Percentiles rank a stretch among this genome's conserved stretches.
These are phyloP conservation scores for Colistium nudipinnis DNA, from an alignment of 2,113 vertebrate species.

Conservation along the genomic window DNA sequence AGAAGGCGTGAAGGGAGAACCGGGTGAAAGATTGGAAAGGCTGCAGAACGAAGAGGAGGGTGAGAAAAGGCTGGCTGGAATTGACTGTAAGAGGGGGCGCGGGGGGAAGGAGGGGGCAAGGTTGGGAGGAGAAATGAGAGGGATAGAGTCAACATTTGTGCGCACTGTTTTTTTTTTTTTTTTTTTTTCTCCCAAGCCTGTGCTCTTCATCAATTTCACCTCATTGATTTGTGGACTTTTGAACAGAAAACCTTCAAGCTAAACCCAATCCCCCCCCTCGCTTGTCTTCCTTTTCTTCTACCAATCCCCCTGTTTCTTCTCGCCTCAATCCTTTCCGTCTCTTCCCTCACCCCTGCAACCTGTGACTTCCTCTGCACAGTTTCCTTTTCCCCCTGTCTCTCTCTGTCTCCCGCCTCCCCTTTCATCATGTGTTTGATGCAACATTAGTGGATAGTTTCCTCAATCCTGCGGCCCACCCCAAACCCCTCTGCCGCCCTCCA, in stretches of 20 bases:
- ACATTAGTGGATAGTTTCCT: constrained; percentile 62
- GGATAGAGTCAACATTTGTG: constrained; percentile 72
- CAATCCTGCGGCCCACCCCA: constrained; percentile 41
- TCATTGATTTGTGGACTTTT: constrained; percentile 70
- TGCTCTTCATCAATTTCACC: constrained; percentile 71
- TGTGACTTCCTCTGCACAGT: constrained; percentile 66
- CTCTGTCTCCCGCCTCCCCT: constrained; percentile 41
- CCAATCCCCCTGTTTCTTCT: constrained; percentile 55
- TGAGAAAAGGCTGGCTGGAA: constrained; percentile 28
- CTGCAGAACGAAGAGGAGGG: constrained; percentile 32
- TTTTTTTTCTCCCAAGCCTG: constrained; percentile 26
- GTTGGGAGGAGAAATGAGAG: constrained; percentile 63
- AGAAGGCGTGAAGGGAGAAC: constrained; percentile 31
- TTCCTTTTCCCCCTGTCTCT: constrained; percentile 44
- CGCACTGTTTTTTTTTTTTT: constrained; percentile 34
- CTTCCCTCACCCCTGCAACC: constrained; percentile 64
- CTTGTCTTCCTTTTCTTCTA: constrained; percentile 48
- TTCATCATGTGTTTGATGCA: constrained; percentile 71
- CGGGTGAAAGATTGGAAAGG: constrained; percentile 48
- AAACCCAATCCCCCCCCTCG: constrained; percentile 28
- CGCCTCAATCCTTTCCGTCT: constrained; percentile 57
- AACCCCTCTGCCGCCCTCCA: constrained; percentile 37
- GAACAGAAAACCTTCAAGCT: constrained; percentile 60
- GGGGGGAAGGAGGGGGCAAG: constrained; percentile 68
- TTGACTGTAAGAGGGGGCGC: constrained; percentile 65